Evolutionary conservation across 2,113 vertebrate species (phyloP).

Genomic region (Romanogobio albipinnatus): DNA sequence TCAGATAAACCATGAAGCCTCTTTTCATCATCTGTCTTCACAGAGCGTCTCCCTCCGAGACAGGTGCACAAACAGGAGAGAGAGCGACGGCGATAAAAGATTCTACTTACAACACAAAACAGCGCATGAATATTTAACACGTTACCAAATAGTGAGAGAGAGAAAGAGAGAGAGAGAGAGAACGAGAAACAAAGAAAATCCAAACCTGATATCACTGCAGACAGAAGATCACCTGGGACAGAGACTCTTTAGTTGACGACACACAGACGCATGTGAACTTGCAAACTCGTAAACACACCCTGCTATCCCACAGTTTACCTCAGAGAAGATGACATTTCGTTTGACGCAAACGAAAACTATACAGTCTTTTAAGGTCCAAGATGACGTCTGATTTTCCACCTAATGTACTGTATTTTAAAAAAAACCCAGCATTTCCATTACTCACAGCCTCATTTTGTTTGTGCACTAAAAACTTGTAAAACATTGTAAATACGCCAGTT

Average conservation of each 20-base stretch:
- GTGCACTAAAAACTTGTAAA: no score
- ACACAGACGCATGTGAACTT: neutral
- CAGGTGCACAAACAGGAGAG: slow-evolving; percentile 44
- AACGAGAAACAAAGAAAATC: slow-evolving; percentile 27
- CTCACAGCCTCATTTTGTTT: neutral
- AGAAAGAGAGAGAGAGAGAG: neutral
- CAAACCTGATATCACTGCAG: slow-evolving; percentile 33
- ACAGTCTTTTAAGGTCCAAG: neutral
- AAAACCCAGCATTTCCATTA: neutral
- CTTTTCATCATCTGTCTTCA: slow-evolving; percentile 31
- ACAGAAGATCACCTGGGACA: slow-evolving; percentile 38
- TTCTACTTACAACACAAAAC: slow-evolving; percentile 34
- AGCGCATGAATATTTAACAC: slow-evolving; percentile 57
- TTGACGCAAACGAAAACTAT: neutral
- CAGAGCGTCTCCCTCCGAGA: slow-evolving; percentile 33
- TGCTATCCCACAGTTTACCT: neutral
- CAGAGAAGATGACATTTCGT: neutral
- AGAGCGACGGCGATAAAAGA: slow-evolving; percentile 15
- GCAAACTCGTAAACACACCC: neutral
- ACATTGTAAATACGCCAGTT: no score
- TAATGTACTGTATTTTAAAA: neutral
- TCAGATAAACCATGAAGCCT: slow-evolving; percentile 13
- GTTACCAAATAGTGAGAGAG: slow-evolving; percentile 19
- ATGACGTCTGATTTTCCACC: neutral
- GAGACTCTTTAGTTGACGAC: slow-evolving; percentile 14